A percentile compares a stretch with the other conserved stretches of the same genome.
Conservation (phyloP, 2,113 vertebrate species). For the Mesitornis unicolor region DNA sequence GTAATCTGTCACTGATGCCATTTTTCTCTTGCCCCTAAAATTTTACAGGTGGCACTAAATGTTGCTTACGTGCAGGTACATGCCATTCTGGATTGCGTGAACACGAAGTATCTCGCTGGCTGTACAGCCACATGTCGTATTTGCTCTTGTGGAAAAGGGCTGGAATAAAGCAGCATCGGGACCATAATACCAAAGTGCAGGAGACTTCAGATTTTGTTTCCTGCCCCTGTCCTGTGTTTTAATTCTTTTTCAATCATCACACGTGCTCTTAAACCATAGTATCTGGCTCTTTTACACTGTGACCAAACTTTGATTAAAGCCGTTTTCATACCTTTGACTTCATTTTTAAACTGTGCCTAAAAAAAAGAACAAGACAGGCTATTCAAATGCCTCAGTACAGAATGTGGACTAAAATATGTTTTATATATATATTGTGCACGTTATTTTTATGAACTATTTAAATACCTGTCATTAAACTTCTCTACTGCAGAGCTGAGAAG, state of each 20-base stretch:
- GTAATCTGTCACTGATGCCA: rapidly evolving
- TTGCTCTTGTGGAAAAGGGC: not conserved
- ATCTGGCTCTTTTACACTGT: not conserved
- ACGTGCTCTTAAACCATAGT: not conserved
- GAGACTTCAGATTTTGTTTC: not conserved
- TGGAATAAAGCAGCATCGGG: not conserved
- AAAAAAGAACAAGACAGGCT: not conserved
- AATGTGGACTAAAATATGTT: not conserved
- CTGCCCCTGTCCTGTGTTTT: not conserved
- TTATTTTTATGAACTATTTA: not conserved
- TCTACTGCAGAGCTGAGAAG: not conserved
- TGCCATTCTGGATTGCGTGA: not conserved
- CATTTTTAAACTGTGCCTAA: not conserved
- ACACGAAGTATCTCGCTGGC: not conserved
- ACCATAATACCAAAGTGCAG: not conserved
- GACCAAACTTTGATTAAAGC: not conserved
- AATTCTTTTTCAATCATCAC: not conserved
- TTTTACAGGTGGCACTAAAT: not conserved
- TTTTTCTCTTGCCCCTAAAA: not conserved
- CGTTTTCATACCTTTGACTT: not conserved
- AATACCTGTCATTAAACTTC: not conserved
- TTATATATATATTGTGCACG: not conserved
- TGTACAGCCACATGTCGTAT: not conserved
- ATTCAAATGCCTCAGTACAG: not conserved
- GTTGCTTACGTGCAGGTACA: not conserved